Conservation (phyloP, 2,888 invertebrate genomes). For the Caenorhabditis angaria region DNA sequence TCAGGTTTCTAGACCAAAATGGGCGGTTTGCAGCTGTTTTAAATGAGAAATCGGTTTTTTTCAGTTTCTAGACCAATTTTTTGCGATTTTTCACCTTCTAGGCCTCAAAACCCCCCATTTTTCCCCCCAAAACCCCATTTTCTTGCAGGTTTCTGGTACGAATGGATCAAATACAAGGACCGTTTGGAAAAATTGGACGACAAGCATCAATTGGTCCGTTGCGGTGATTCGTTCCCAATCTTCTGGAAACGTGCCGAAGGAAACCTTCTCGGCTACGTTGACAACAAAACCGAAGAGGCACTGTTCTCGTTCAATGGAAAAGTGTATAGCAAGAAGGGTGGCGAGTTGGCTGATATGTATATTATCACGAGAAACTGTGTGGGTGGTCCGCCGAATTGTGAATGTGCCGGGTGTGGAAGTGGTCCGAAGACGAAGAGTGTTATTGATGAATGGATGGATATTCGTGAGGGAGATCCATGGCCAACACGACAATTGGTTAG, state of each 20-base stretch:
- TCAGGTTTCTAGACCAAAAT: no score
- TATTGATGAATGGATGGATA: slow-evolving; percentile 68
- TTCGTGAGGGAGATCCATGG: slow-evolving; percentile 65
- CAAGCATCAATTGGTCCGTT: slow-evolving; percentile 53
- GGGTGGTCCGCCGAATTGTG: slow-evolving; percentile 42
- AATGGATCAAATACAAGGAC: slow-evolving; percentile 65
- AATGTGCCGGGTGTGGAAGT: slow-evolving; percentile 8
- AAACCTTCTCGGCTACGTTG: slow-evolving; percentile 48
- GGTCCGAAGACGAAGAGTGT: slow-evolving; percentile 35
- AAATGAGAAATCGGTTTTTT: no score
- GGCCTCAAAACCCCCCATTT: no score
- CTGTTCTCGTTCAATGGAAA: slow-evolving; percentile 56
- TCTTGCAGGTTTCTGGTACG: slow-evolving; percentile 60
- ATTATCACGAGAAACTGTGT: slow-evolving; percentile 58
- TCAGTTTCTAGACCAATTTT: background rate
- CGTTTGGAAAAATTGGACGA: slow-evolving; percentile 52
- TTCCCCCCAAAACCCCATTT: no score
- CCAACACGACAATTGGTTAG: slow-evolving; percentile 49
- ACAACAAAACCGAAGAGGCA: slow-evolving; percentile 63
- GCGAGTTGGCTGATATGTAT: slow-evolving; percentile 54
- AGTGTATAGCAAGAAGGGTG: slow-evolving; percentile 34
- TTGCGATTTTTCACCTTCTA: no score
- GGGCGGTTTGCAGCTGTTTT: no score
- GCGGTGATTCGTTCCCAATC: slow-evolving; percentile 64
- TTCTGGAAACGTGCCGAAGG: slow-evolving; percentile 51